A percentile compares a stretch with the other conserved stretches of the same genome.
These are phyloP conservation scores for Stichopus chloronotus DNA, from an alignment of 35 echinoderm and acorn worm species.

Conservation along the genomic window DNA sequence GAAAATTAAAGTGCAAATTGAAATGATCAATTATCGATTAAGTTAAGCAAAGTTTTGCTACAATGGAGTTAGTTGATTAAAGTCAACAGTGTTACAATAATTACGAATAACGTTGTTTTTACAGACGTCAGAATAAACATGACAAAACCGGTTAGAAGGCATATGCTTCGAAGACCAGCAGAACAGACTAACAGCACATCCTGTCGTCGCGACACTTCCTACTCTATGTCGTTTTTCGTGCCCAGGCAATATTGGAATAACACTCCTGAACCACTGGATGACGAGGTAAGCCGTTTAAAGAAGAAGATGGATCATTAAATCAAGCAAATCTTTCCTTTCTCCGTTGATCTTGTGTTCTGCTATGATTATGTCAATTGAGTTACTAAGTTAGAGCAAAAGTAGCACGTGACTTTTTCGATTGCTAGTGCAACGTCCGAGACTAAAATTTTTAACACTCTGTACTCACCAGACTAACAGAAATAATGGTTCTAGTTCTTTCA, in stretches of 20 bases:
- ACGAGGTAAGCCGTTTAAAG: slow-evolving; percentile 28
- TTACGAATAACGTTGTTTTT: background rate
- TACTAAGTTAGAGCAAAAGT: background rate
- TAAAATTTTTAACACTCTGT: no score
- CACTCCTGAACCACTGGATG: slow-evolving; percentile 40
- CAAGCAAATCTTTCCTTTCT: background rate
- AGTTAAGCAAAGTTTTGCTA: no score
- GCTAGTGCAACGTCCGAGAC: no score
- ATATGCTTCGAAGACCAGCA: background rate
- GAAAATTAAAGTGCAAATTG: no score
- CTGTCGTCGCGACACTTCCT: background rate
- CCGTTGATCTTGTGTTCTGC: background rate
- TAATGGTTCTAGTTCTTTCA: no score
- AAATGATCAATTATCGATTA: no score
- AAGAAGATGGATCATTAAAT: background rate
- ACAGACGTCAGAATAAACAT: slow-evolving; percentile 31
- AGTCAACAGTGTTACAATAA: no score
- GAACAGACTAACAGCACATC: background rate
- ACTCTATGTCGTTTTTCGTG: slow-evolving; percentile 24
- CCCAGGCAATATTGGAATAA: slow-evolving; percentile 16
- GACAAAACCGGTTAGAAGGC: background rate
- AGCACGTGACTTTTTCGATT: background rate
- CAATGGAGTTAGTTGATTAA: no score
- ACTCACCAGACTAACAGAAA: no score
- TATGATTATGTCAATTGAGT: background rate